These are phyloP conservation scores for Oxytorus armatus DNA, from an alignment of 2,888 invertebrate genomes.

Conservation along the genomic window DNA sequence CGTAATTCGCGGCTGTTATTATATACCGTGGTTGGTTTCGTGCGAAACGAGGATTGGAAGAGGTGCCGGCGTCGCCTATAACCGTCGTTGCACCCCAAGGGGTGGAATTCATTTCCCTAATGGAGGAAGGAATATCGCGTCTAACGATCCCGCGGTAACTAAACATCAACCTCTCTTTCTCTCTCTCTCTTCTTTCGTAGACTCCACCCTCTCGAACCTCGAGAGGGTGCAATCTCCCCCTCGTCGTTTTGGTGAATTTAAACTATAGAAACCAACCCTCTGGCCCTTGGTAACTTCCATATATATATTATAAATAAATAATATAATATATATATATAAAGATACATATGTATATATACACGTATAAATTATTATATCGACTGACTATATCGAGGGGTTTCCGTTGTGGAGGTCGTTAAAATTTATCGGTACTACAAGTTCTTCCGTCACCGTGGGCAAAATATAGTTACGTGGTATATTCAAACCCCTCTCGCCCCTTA, in stretches of 20 bases:
- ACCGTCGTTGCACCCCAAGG: slow-evolving; percentile 45
- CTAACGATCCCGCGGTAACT: slow-evolving; percentile 77
- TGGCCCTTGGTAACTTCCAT: slow-evolving; percentile 10
- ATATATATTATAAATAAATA: slow-evolving; percentile 18
- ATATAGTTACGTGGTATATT: slow-evolving; percentile 26
- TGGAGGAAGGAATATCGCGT: slow-evolving; percentile 79
- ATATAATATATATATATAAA: slow-evolving; percentile 26
- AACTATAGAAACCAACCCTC: slow-evolving; percentile 39
- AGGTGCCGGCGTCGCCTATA: slow-evolving; percentile 42
- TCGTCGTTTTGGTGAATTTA: slow-evolving; percentile 23
- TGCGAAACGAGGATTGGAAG: slow-evolving; percentile 45
- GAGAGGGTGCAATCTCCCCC: no score
- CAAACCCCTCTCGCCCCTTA: slow-evolving; percentile 5
- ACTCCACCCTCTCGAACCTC: slow-evolving; percentile 49
- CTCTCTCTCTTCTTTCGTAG: slow-evolving; percentile 4
- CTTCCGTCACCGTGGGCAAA: slow-evolving; percentile 63
- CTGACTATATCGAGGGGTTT: slow-evolving; percentile 19
- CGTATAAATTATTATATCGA: slow-evolving; percentile 36
- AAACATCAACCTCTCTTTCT: slow-evolving; percentile 70
- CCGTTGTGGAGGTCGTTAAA: slow-evolving; percentile 71
- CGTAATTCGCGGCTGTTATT: background rate
- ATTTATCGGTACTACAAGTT: slow-evolving; percentile 74
- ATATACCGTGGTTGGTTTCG: slow-evolving; percentile 14
- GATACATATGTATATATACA: no score
- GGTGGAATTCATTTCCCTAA: slow-evolving; percentile 81